A percentile compares a stretch with the other conserved stretches of the same genome.
These are phyloP conservation scores for Mormyrops boulengeri DNA, from an alignment of 2,797 vertebrate genomes.

Conservation along the genomic window DNA sequence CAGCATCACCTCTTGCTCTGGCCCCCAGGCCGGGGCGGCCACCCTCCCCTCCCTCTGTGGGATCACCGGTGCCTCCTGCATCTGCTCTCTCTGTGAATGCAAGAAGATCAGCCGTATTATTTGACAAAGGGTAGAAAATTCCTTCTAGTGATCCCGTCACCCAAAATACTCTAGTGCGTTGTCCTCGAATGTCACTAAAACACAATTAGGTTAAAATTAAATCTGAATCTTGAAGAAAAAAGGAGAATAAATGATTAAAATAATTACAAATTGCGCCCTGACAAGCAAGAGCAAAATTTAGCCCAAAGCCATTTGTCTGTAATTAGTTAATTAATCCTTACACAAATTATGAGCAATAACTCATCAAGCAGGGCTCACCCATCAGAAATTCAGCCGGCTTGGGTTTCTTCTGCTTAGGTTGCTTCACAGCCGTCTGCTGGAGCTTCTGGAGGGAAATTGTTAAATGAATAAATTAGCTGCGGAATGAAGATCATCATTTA, in stretches of 20 bases:
- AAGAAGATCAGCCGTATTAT: constrained; percentile 61
- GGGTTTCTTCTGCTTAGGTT: constrained; percentile 99
- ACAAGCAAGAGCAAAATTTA: constrained; percentile 99
- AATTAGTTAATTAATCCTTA: constrained; percentile 99
- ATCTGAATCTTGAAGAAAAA: constrained; percentile 77
- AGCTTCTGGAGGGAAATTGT: constrained; percentile 99
- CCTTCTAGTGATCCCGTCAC: constrained; percentile 70
- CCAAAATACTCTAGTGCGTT: constrained; percentile 77
- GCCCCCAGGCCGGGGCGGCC: constrained; percentile 76
- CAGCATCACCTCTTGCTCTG: constrained; percentile 79
- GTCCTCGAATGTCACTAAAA: constrained; percentile 91
- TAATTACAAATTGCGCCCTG: constrained; percentile 99
- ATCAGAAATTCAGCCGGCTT: constrained; percentile 99
- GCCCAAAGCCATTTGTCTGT: constrained; percentile 99
- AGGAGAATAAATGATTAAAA: constrained; percentile 99
- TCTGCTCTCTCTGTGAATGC: constrained; percentile 59
- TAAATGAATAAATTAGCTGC: constrained; percentile 99
- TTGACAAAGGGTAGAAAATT: constrained; percentile 66
- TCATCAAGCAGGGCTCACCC: constrained; percentile 99
- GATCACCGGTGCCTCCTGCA: constrained; percentile 73
- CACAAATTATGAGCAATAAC: constrained; percentile 99
- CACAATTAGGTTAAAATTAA: constrained; percentile 99
- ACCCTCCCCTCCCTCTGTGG: constrained; percentile 73
- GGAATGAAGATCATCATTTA: constrained; percentile 99
- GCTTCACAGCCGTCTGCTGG: constrained; percentile 99